phyloP scores from a whole-genome alignment of 2,888 invertebrate species.

The Odontomyia ornata region DNA sequence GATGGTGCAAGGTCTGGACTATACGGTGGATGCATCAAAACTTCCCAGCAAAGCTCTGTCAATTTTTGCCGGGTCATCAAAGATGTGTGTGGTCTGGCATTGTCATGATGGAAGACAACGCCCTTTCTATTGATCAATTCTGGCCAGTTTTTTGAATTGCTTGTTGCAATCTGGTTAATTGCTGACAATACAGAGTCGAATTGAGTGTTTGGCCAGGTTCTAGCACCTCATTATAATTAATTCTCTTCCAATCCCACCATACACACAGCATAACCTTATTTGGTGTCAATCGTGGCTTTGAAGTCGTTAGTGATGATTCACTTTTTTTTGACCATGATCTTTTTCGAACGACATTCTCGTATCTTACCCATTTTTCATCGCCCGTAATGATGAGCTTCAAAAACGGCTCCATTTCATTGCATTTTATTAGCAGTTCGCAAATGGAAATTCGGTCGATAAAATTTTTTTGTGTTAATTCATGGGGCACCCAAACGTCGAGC shows the following conservation, averaged over 20 bases:
- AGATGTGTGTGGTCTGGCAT: conserved; percentile 49
- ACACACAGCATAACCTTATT: background rate
- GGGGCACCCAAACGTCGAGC: conserved; percentile 2
- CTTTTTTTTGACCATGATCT: background rate
- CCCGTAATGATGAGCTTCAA: conserved; percentile 14
- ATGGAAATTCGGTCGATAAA: background rate
- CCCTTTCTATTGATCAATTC: background rate
- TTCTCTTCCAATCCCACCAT: background rate
- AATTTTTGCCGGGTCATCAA: background rate
- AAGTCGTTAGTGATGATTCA: background rate
- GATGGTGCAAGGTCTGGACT: conserved; percentile 27
- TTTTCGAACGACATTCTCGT: conserved; percentile 11
- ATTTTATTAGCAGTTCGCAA: conserved; percentile 37
- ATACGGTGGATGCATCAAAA: conserved; percentile 53
- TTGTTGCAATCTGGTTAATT: background rate
- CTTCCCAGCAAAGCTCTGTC: conserved; percentile 52
- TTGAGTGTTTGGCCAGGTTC: background rate
- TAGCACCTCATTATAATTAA: background rate
- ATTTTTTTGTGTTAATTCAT: background rate
- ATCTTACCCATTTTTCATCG: conserved; percentile 25
- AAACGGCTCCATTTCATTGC: conserved; percentile 46
- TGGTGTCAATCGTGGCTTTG: background rate
- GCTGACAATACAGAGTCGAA: background rate
- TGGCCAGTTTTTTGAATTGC: background rate
- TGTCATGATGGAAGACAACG: conserved; percentile 47